phyloP scores from a whole-genome alignment of 2,113 vertebrate genomes.

The Marmota monax region DNA sequence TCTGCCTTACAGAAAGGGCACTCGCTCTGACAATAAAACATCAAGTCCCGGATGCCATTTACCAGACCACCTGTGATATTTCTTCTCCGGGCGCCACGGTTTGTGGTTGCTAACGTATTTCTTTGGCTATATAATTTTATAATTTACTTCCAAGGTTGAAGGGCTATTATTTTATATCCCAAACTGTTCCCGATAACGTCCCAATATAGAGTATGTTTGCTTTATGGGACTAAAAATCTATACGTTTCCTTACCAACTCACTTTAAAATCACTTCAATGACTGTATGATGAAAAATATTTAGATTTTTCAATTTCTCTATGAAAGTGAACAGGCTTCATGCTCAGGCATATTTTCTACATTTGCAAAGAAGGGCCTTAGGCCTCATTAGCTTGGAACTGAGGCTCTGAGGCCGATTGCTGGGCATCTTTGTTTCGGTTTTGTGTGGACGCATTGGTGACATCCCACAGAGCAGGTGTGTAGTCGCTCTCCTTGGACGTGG shows the following conservation, averaged over 20 bases:
- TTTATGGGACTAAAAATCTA: not conserved
- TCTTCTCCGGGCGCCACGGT: not conserved
- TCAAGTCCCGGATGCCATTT: rapidly evolving
- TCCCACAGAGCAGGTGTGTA: too few species aligned
- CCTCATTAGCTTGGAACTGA: not conserved
- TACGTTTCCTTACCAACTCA: not conserved
- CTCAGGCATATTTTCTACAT: not conserved
- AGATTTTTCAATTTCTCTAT: not conserved
- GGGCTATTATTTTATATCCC: not conserved
- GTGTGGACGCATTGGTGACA: not conserved
- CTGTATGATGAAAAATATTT: not conserved
- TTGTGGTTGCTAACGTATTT: not conserved
- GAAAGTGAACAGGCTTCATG: not conserved
- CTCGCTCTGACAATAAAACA: not conserved
- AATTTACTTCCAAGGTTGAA: not conserved
- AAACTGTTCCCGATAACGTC: not conserved
- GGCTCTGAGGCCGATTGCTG: rapidly evolving
- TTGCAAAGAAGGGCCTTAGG: not conserved
- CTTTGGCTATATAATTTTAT: not conserved
- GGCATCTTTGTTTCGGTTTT: not conserved
- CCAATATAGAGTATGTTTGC: not conserved
- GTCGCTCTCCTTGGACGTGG: rapidly evolving
- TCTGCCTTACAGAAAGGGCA: not conserved
- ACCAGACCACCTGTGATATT: too few species aligned
- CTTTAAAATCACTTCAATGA: not conserved